phyloP scores from a whole-genome alignment of 2,113 vertebrate species.

The Sinocyclocheilus maitianheensis region DNA sequence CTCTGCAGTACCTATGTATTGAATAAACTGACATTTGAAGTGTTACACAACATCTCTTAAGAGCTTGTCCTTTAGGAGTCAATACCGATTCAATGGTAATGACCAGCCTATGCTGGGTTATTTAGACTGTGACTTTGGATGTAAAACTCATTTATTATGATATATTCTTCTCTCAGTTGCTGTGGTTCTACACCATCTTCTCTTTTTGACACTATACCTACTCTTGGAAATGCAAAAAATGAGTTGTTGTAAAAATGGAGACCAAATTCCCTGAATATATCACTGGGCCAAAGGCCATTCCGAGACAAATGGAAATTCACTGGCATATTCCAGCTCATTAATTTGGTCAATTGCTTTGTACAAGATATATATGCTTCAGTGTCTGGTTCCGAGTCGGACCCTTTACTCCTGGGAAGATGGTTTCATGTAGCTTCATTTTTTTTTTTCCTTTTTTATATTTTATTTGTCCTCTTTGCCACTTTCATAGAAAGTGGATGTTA shows the following conservation, averaged over 20 bases:
- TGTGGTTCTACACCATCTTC: neutral
- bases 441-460: neutral
- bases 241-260: neutral
- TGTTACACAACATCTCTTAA: slow-evolving; percentile 29
- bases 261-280: slow-evolving; percentile 12
- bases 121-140: neutral
- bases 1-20: slow-evolving; percentile 8
- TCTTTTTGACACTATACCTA: neutral
- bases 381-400: neutral
- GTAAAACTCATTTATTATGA: neutral
- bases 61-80: slow-evolving; percentile 9
- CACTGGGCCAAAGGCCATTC: slow-evolving; percentile 20
- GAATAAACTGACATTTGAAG: slow-evolving; percentile 35
- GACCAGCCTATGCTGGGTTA: neutral
- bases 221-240: slow-evolving; percentile 1
- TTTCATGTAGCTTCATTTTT: slow-evolving; percentile 5
- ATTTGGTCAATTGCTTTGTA: slow-evolving; percentile 40
- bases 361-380: slow-evolving; percentile 23
- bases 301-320: slow-evolving; percentile 40
- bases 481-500: neutral
- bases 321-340: slow-evolving; percentile 40
- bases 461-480: neutral
- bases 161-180: neutral
- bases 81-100: slow-evolving; percentile 11
- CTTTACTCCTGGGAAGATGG: neutral